A percentile compares a stretch with the other conserved stretches of the same genome.
These are phyloP conservation scores for Cuniculus paca DNA, from an alignment of 2,797 vertebrate species.

Conservation along the genomic window DNA sequence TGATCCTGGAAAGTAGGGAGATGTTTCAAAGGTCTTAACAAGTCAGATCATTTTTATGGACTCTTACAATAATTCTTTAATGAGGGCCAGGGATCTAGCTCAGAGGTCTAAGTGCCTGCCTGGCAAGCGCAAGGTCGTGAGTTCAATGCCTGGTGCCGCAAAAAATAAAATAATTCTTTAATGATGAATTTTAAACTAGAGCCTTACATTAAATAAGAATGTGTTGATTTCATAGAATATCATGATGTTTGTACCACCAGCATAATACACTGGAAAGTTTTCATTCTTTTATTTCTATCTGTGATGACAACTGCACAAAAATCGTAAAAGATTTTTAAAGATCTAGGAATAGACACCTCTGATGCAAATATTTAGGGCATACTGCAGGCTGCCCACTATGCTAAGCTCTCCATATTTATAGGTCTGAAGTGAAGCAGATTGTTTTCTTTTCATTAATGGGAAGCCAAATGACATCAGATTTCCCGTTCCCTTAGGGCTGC, in stretches of 20 bases:
- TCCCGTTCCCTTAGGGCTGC: neutral
- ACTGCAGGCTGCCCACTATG: neutral
- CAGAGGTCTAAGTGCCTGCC: no score
- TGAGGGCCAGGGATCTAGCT: no score
- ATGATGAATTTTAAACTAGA: constrained; percentile 49
- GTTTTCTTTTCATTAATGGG: constrained; percentile 6
- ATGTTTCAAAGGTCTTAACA: constrained; percentile 19
- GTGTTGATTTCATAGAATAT: constrained; percentile 3
- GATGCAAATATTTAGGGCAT: neutral
- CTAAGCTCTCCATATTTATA: neutral
- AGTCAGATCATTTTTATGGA: neutral
- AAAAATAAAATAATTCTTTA: constrained; percentile 32
- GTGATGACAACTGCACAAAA: constrained; percentile 26
- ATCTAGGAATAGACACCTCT: neutral
- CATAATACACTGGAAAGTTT: neutral
- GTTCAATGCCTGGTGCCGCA: no score
- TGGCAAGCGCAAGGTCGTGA: no score
- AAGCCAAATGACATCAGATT: neutral
- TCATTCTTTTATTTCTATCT: constrained; percentile 53
- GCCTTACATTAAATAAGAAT: constrained; percentile 58
- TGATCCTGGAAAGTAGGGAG: neutral
- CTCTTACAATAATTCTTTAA: constrained; percentile 38
- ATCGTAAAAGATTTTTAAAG: constrained; percentile 15
- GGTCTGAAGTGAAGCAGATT: neutral
- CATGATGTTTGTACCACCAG: constrained; percentile 18